Evolutionary conservation across 1,140 invertebrate genomes (phyloP).

Genomic region (Macrotrachela quadricornifera): DNA sequence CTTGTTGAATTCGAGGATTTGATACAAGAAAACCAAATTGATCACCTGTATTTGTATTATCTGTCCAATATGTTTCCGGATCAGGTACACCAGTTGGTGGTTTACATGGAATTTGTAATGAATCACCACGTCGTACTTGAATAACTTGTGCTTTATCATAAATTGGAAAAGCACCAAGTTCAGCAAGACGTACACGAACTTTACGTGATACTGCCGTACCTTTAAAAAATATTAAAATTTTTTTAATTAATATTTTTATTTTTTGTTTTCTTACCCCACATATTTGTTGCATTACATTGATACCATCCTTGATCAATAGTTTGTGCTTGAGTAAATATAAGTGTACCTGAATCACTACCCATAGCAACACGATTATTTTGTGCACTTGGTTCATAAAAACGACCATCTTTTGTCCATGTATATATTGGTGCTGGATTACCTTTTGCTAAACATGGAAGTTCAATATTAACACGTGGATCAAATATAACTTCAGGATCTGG

Average conservation of each 20-base stretch:
- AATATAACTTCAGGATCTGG: conserved; percentile 7
- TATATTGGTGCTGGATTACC: conserved; percentile 6
- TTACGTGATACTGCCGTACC: background rate
- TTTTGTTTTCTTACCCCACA: conserved; percentile 54
- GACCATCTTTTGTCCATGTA: conserved; percentile 8
- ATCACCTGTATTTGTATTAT: background rate
- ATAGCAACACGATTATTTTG: conserved; percentile 8
- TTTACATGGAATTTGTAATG: conserved; percentile 2
- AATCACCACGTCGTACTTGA: background rate
- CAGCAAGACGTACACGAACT: conserved; percentile 4
- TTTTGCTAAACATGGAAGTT: conserved; percentile 9
- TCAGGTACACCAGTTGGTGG: conserved; percentile 6
- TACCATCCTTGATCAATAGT: conserved; percentile 78
- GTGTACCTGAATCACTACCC: conserved; percentile 39
- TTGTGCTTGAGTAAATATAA: conserved; percentile 62
- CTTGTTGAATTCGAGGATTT: conserved; percentile 2
- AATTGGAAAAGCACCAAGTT: conserved; percentile 1
- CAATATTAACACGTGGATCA: conserved; percentile 7
- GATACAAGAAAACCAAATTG: conserved; percentile 2
- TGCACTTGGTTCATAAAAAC: conserved; percentile 8
- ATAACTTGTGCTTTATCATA: background rate
- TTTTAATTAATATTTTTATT: background rate
- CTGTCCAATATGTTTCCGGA: conserved; percentile 8
- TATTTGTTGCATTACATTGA: conserved; percentile 85
- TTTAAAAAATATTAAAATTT: background rate